phyloP scores from a whole-genome alignment of 1,140 invertebrate genomes.

The Temnothorax longispinosus region DNA sequence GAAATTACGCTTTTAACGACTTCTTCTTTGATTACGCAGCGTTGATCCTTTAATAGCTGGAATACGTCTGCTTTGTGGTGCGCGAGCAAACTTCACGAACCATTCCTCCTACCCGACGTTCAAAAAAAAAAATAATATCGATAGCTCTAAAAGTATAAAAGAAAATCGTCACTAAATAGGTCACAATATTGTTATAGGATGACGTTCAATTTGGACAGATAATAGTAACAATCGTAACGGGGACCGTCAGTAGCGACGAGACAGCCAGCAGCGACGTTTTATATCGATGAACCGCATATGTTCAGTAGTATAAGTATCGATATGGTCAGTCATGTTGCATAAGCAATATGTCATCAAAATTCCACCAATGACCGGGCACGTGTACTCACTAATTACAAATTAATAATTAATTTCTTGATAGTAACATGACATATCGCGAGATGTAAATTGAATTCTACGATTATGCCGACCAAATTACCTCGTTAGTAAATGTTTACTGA shows the following conservation, averaged over 20 bases:
- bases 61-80: constrained; percentile 17
- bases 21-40: constrained; percentile 53
- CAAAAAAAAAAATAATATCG: neutral
- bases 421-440: neutral
- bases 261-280: neutral
- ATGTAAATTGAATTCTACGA: constrained; percentile 15
- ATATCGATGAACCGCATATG: neutral
- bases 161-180: neutral
- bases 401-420: constrained; percentile 47
- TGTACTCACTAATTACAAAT: constrained; percentile 20
- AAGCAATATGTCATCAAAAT: constrained; percentile 36
- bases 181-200: constrained; percentile 6
- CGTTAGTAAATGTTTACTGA: neutral
- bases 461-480: neutral
- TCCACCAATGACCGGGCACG: neutral
- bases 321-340: constrained; percentile 6
- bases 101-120: neutral
- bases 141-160: neutral
- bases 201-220: neutral
- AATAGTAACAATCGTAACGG: neutral
- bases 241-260: neutral
- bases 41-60: constrained; percentile 1
- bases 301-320: constrained; percentile 13
- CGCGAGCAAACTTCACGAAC: neutral
- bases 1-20: constrained; percentile 58